These are phyloP conservation scores for Schizopygopsis malacanthus DNA, from an alignment of 2,797 vertebrate genomes.

Conservation along the genomic window DNA sequence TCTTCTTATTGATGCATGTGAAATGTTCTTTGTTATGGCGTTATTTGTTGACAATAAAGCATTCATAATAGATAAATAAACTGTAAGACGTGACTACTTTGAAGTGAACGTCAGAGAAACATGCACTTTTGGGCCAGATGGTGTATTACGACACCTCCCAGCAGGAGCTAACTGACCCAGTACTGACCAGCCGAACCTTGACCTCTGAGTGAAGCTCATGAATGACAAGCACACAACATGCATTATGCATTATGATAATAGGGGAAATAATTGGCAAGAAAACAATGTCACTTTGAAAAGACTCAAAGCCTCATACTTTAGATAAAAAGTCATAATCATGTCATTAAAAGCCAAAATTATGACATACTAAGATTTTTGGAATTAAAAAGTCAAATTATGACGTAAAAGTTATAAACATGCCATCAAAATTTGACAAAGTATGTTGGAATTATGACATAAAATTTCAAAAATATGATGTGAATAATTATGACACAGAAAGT, in stretches of 20 bases:
- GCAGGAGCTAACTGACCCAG: not conserved
- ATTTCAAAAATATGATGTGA: too few relatives aligned
- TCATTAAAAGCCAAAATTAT: not conserved
- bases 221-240: not conserved
- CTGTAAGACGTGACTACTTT: not conserved
- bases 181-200: not conserved
- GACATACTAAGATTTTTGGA: not conserved
- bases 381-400: not conserved
- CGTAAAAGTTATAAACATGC: not conserved
- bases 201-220: not conserved
- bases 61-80: not conserved
- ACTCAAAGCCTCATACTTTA: not conserved
- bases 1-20: not conserved
- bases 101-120: not conserved
- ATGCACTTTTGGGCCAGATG: not conserved
- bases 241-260: not conserved
- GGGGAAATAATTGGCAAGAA: not conserved
- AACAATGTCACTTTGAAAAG: constrained; percentile 12
- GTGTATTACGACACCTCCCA: constrained; percentile 5
- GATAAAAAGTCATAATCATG: not conserved
- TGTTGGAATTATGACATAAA: too few relatives aligned
- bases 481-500: too few relatives aligned
- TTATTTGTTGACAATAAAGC: not conserved
- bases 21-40: too few relatives aligned
- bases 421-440: not conserved